A percentile compares a stretch with the other conserved stretches of the same genome.
phyloP scores from a whole-genome alignment of 2,113 vertebrate species.

The Onychostruthus taczanowskii region DNA sequence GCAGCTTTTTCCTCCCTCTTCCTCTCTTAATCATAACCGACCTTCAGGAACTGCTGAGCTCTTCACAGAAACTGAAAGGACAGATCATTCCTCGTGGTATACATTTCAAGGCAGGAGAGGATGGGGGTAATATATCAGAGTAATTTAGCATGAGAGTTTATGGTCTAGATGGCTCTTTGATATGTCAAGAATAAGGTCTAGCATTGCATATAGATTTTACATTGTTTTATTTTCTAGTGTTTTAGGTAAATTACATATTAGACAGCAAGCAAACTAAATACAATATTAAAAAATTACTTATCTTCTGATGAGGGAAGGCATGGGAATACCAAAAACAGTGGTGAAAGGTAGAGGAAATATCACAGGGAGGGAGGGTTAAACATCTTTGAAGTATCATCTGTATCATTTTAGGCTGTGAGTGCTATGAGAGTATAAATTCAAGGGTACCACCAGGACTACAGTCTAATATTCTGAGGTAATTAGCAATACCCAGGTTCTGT shows the following conservation, averaged over 20 bases:
- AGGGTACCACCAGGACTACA: background rate
- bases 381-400: background rate
- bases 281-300: background rate
- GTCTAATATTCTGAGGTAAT: background rate
- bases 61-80: background rate
- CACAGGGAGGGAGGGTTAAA: background rate
- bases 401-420: background rate
- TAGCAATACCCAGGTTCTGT: background rate
- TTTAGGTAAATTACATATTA: background rate
- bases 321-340: background rate
- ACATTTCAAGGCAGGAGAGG: background rate
- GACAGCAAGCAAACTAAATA: background rate
- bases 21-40: background rate
- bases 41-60: background rate
- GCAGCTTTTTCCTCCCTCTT: background rate
- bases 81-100: background rate
- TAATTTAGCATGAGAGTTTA: background rate
- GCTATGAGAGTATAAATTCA: background rate
- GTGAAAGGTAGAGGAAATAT: background rate
- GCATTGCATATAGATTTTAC: background rate
- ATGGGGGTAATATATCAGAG: rapidly evolving
- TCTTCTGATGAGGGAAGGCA: background rate
- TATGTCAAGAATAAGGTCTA: background rate
- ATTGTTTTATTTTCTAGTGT: background rate
- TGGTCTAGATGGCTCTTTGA: background rate